These are phyloP conservation scores for Pipra filicauda DNA, from an alignment of 2,113 vertebrate species.

Conservation along the genomic window DNA sequence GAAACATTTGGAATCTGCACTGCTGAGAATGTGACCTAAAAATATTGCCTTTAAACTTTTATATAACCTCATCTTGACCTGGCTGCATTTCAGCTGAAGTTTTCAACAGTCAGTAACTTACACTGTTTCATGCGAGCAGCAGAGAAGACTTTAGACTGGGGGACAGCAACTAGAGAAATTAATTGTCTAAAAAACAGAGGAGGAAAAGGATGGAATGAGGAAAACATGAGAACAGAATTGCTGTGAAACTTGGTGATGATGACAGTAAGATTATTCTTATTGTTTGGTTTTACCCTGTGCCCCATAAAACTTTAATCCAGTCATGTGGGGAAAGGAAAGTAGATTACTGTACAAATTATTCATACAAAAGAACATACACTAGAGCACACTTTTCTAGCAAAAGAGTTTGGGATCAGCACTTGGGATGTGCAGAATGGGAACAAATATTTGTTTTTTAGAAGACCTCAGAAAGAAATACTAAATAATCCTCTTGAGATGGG, in stretches of 20 bases:
- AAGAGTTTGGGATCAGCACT: background rate
- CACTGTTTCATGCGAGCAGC: slow-evolving; percentile 59
- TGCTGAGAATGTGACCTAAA: slow-evolving; percentile 59
- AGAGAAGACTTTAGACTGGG: slow-evolving; percentile 53
- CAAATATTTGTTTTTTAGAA: slow-evolving; percentile 18
- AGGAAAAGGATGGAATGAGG: slow-evolving; percentile 25
- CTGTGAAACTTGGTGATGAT: slow-evolving; percentile 33
- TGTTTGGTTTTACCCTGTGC: slow-evolving; percentile 46
- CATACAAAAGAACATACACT: background rate
- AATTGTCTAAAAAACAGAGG: slow-evolving; percentile 32
- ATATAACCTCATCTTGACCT: slow-evolving; percentile 63
- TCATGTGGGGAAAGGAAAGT: slow-evolving; percentile 62
- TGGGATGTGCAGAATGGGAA: background rate
- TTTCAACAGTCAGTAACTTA: slow-evolving; percentile 65
- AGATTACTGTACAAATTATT: slow-evolving; percentile 55
- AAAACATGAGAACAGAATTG: slow-evolving; percentile 1
- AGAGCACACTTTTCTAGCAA: slow-evolving; percentile 5
- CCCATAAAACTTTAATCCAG: slow-evolving; percentile 66
- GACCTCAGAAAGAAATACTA: background rate
- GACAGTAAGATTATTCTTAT: slow-evolving; percentile 45
- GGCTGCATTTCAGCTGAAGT: slow-evolving; percentile 56
- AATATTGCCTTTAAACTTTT: slow-evolving; percentile 63
- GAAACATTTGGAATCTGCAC: background rate
- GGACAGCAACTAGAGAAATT: slow-evolving; percentile 47
- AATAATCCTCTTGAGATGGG: slow-evolving; percentile 44